Evolutionary conservation across 1,140 invertebrate species (phyloP).

Genomic region (Drosophila ohnishii): DNA sequence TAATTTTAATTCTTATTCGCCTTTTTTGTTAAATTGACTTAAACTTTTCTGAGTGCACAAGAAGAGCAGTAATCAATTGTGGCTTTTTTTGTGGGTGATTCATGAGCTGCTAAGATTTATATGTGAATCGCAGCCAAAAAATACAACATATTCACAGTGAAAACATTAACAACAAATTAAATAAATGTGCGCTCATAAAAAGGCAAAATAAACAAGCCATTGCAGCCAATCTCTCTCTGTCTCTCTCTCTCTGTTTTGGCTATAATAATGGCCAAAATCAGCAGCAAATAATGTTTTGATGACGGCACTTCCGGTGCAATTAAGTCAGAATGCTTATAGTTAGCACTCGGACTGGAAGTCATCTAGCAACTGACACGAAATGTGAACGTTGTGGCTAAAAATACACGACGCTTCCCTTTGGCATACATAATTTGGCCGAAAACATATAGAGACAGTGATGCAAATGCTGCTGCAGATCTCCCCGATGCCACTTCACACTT

Average conservation of each 20-base stretch:
- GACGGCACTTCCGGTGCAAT: conserved; percentile 75
- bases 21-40: too few relatives aligned
- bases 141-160: conserved; percentile 17
- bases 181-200: conserved; percentile 57
- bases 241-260: not conserved
- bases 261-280: conserved; percentile 35
- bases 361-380: conserved; percentile 54
- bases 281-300: conserved; percentile 51
- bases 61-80: not conserved
- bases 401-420: conserved; percentile 37
- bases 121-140: conserved; percentile 40
- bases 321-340: conserved; percentile 49
- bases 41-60: conserved; percentile 14
- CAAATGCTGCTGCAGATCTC: conserved; percentile 7
- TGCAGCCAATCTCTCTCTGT: conserved; percentile 17
- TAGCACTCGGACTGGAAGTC: conserved; percentile 51
- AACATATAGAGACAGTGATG: conserved; percentile 15
- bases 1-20: not conserved
- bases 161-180: conserved; percentile 61
- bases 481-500: conserved; percentile 66
- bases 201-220: conserved; percentile 41
- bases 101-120: conserved; percentile 56
- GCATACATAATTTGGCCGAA: conserved; percentile 34
- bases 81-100: conserved; percentile 40
- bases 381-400: conserved; percentile 27